Evolutionary conservation across 2,888 invertebrate species (phyloP), one percentile per base, ranked within the genome.

Genomic region (Nomada goodeniana): DNA sequence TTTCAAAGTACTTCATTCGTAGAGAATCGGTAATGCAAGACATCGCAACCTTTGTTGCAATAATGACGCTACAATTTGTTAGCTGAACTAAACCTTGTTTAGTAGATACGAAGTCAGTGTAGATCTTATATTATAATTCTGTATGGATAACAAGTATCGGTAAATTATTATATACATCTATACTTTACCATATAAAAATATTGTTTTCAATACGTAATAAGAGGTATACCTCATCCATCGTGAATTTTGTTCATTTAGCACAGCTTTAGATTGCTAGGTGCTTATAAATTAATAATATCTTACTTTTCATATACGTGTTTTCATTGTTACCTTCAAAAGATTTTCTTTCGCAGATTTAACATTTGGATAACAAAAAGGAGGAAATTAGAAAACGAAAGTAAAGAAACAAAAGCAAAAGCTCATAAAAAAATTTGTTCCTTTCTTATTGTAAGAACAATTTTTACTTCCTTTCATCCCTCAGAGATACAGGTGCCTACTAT

Each of bases 151-250:
- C 67, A 65, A 78, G 55, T 70, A 67, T 52, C 59, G 65, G 64
- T 84, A 63, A 71, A 72, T 60, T 76, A 73, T 80, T 80, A 84
- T 72, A 74, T 76, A 68, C 78, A 86, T 74, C 67, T 78, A 50
- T 61, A 75, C 76, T 84, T 76, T 42, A 63, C 77, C 76, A 63
- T 83, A 85, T 69, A 86, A 85, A 82, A 82, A 79, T 83, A 85
- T 71, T 80, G 67, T 71, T 71, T 73, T 68, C 65, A 50, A 64
- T 80, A 80, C 65, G 68, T 50, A 71, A 68, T 57, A 71, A 71
- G 81, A 82, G 82, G 76, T 83, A 84, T n/a, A n/a, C n/a, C 77
- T 81, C 67, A 53, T 82, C 72, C 64, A 72, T 74, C 73, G 36
- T 50, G 63, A 70, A 73, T 78, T 72, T 81, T 71, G 10, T 65